A percentile compares a stretch with the other conserved stretches of the same genome.
phyloP scores from a whole-genome alignment of 1,140 invertebrate species.

The Drosophila littoralis region DNA sequence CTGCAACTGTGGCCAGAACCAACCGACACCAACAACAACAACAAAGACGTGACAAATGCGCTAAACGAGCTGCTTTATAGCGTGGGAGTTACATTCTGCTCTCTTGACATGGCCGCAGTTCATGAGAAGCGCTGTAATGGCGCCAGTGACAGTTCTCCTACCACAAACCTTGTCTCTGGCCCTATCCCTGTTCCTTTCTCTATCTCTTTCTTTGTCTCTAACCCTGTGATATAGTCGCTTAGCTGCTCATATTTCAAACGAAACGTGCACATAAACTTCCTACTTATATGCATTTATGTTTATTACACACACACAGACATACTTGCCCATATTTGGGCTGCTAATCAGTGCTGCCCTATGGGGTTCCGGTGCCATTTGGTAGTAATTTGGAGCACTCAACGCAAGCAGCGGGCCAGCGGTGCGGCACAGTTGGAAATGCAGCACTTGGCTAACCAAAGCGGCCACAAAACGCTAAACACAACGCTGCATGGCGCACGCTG shows the following conservation, averaged over 20 bases:
- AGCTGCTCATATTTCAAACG: constrained; percentile 69
- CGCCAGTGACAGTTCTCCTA: constrained; percentile 46
- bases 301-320: constrained; percentile 14
- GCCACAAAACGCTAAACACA: constrained; percentile 19
- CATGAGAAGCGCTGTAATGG: constrained; percentile 63
- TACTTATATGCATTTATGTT: constrained; percentile 42
- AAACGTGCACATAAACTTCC: constrained; percentile 72
- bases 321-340: constrained; percentile 22
- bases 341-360: constrained; percentile 69
- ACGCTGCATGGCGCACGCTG: constrained; percentile 63
- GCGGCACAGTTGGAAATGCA: constrained; percentile 70
- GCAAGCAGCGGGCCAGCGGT: constrained; percentile 69
- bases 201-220: background rate
- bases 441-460: constrained; percentile 51
- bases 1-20: constrained; percentile 3
- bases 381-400: constrained; percentile 78
- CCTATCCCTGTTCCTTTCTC: constrained; percentile 2
- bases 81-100: constrained; percentile 70
- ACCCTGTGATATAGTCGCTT: constrained; percentile 61
- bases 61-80: constrained; percentile 73
- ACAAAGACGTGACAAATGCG: constrained; percentile 80
- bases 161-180: background rate
- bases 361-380: constrained; percentile 52
- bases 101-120: constrained; percentile 37
- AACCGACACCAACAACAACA: constrained; percentile 22